These are phyloP conservation scores for Amphipyra berbera DNA, from an alignment of 2,888 invertebrate species.

Conservation along the genomic window DNA sequence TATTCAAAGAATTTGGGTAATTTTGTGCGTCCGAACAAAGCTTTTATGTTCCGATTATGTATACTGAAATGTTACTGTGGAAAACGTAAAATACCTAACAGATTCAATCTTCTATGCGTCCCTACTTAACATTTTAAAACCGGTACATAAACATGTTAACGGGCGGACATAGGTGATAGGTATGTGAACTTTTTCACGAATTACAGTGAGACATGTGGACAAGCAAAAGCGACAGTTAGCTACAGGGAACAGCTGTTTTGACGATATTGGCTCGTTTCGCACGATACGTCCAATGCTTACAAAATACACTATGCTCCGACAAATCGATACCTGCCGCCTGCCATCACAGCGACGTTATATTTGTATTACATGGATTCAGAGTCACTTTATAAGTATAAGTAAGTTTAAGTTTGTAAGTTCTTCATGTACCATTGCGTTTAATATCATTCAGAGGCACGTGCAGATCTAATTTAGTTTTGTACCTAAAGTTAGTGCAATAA, in stretches of 20 bases:
- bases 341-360: slow-evolving; percentile 62
- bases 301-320: slow-evolving; percentile 70
- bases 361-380: slow-evolving; percentile 41
- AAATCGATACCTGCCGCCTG: slow-evolving; percentile 75
- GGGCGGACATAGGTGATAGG: not conserved
- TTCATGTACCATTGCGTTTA: slow-evolving; percentile 8
- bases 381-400: slow-evolving; percentile 21
- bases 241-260: slow-evolving; percentile 73
- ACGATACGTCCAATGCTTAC: slow-evolving; percentile 76
- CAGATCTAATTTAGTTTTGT: slow-evolving; percentile 23
- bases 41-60: not conserved
- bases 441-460: slow-evolving; percentile 26
- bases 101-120: not conserved
- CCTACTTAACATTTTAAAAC: too few species aligned
- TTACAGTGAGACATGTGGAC: slow-evolving; percentile 51
- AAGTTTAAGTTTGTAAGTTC: too few species aligned
- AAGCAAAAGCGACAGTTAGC: slow-evolving; percentile 68
- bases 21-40: too few species aligned
- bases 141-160: too few species aligned
- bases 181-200: slow-evolving; percentile 20
- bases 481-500: not conserved
- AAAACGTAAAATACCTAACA: not conserved
- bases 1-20: not conserved
- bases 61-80: not conserved
- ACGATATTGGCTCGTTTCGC: slow-evolving; percentile 72